These are phyloP conservation scores for Trissolcus brochymenae DNA, from an alignment of 2,888 invertebrate genomes.

Conservation along the genomic window DNA sequence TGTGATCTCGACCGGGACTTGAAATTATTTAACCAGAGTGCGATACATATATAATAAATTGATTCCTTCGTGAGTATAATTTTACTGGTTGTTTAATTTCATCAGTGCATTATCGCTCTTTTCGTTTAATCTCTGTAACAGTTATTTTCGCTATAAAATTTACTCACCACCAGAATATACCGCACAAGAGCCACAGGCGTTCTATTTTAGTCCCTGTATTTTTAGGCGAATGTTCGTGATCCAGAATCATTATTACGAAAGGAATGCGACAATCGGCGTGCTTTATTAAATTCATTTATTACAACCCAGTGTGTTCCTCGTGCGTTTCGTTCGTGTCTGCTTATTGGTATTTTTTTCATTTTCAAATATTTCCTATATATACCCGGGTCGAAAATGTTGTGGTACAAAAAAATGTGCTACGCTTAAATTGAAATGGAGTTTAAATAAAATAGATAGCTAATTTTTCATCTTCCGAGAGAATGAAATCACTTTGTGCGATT, in stretches of 20 bases:
- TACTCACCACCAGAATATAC: slow-evolving; percentile 64
- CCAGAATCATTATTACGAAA: slow-evolving; percentile 45
- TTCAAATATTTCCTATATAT: no score
- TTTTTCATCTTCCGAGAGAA: no score
- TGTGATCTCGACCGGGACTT: no score
- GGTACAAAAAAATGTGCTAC: no score
- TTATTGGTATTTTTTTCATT: slow-evolving; percentile 16
- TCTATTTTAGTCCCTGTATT: slow-evolving; percentile 66
- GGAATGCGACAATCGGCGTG: slow-evolving; percentile 39
- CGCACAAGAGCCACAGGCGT: slow-evolving; percentile 64
- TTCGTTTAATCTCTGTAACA: slow-evolving; percentile 48
- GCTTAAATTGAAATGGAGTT: no score
- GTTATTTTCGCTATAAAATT: slow-evolving; percentile 69
- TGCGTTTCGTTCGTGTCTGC: slow-evolving; percentile 1
- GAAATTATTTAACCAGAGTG: no score
- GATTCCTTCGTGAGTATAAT: slow-evolving; percentile 6
- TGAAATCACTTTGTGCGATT: no score
- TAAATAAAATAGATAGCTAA: no score
- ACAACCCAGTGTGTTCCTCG: no score
- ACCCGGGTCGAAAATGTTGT: no score
- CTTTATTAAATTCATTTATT: slow-evolving; percentile 34
- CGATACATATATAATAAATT: not conserved
- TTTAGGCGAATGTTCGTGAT: slow-evolving; percentile 61
- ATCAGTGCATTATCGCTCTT: slow-evolving; percentile 26
- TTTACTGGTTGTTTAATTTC: slow-evolving; percentile 14